phyloP scores from a whole-genome alignment of 2,888 invertebrate species.

The Parnassius mnemosyne region DNA sequence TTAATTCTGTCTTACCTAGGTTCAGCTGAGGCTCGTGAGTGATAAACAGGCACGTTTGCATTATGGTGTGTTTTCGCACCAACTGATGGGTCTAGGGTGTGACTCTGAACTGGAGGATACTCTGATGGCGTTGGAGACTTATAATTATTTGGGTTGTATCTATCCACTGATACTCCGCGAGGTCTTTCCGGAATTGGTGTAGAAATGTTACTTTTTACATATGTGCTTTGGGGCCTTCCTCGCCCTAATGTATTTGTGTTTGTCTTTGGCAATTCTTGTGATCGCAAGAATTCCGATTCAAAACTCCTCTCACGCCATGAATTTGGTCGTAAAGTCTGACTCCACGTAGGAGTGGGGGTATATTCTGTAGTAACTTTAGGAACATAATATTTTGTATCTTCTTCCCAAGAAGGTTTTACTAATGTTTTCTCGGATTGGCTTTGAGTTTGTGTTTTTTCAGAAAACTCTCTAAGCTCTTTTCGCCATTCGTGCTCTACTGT shows the following conservation, averaged over 20 bases:
- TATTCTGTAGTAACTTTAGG: conserved; percentile 47
- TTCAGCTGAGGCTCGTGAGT: conserved; percentile 72
- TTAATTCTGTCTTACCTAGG: conserved; percentile 53
- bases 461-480: conserved; percentile 72
- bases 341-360: conserved; percentile 69
- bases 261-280: conserved; percentile 69
- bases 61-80: conserved; percentile 61
- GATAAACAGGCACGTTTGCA: conserved; percentile 75
- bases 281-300: conserved; percentile 63
- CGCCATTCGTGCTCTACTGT: conserved; percentile 72
- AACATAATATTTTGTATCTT: conserved; percentile 56
- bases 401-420: conserved; percentile 70
- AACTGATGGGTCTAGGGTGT: conserved; percentile 65
- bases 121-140: conserved; percentile 62
- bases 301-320: conserved; percentile 73
- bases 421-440: conserved; percentile 50
- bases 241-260: conserved; percentile 69
- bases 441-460: conserved; percentile 65
- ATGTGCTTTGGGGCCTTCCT: conserved; percentile 65
- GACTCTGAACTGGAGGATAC: conserved; percentile 71
- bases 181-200: conserved; percentile 54
- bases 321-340: conserved; percentile 70
- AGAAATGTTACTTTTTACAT: conserved; percentile 48
- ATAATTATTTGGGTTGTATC: conserved; percentile 71
- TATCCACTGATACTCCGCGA: conserved; percentile 71